Evolutionary conservation across 2,888 invertebrate genomes (phyloP).

Genomic region (Drosophila atroscutellata): DNA sequence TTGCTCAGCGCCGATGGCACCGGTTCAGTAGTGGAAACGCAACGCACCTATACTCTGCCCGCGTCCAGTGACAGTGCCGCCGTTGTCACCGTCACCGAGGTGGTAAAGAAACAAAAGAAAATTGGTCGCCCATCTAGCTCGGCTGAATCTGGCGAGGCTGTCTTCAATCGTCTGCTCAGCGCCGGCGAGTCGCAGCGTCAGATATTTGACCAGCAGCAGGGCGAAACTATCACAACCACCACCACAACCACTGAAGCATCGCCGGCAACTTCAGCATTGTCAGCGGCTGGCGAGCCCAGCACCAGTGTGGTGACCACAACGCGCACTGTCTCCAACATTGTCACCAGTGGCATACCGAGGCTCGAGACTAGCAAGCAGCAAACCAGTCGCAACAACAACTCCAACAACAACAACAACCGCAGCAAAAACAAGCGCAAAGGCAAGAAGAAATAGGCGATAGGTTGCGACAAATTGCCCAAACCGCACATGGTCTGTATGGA

Average conservation of each 20-base stretch:
- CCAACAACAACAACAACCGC: slow-evolving; percentile 60
- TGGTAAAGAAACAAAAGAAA: slow-evolving; percentile 67
- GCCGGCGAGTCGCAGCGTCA: slow-evolving; percentile 74
- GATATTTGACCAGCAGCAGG: slow-evolving; percentile 78
- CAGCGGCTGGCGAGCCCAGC: slow-evolving; percentile 52
- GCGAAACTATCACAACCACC: slow-evolving; percentile 79
- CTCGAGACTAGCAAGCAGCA: slow-evolving; percentile 53
- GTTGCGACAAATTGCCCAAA: slow-evolving; percentile 52
- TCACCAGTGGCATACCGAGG: slow-evolving; percentile 83
- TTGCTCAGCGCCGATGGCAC: slow-evolving; percentile 70
- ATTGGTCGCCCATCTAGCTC: slow-evolving; percentile 9
- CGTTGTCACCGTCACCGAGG: slow-evolving; percentile 72
- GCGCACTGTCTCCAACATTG: slow-evolving; percentile 82
- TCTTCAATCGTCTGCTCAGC: slow-evolving; percentile 77
- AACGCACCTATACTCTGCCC: slow-evolving; percentile 67
- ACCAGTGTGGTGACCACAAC: slow-evolving; percentile 82
- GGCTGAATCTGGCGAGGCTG: slow-evolving; percentile 73
- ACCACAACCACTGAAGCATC: slow-evolving; percentile 78
- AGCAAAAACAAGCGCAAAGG: slow-evolving; percentile 77
- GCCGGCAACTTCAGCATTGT: slow-evolving; percentile 35
- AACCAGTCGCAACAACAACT: slow-evolving; percentile 41
- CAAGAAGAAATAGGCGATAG: slow-evolving; percentile 69
- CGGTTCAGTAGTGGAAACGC: slow-evolving; percentile 63
- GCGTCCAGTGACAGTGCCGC: slow-evolving; percentile 51
- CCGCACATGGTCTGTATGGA: slow-evolving; percentile 58